Percentiles rank a stretch among this genome's conserved stretches.
Conservation (phyloP, 92 coral and sea anemone species). For the Metridium senile region DNA sequence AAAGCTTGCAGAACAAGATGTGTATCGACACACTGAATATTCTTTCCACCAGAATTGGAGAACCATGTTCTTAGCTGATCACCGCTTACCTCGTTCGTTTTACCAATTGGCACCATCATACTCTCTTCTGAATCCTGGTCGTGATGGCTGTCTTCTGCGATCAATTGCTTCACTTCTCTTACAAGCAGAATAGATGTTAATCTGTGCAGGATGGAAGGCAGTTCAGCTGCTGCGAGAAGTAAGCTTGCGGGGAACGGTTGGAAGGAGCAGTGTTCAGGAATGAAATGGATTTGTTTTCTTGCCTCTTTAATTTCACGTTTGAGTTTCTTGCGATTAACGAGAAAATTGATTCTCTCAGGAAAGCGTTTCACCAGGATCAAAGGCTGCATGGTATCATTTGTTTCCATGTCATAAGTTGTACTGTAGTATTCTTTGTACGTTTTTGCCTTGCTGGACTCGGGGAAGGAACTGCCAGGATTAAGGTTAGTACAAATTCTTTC, state of each 20-base stretch:
- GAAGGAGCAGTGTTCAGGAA: slow-evolving; percentile 72
- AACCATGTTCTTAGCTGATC: slow-evolving; percentile 32
- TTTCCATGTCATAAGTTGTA: slow-evolving; percentile 20
- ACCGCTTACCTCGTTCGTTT: slow-evolving; percentile 1
- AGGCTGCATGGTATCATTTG: slow-evolving; percentile 56
- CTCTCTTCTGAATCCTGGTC: slow-evolving; percentile 6
- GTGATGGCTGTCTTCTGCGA: slow-evolving; percentile 25
- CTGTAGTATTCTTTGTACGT: slow-evolving; percentile 76
- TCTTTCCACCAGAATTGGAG: slow-evolving; percentile 8
- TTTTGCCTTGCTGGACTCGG: slow-evolving; percentile 65
- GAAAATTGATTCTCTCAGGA: slow-evolving; percentile 62
- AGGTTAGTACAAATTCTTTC: slow-evolving; percentile 38
- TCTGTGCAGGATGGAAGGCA: slow-evolving; percentile 80
- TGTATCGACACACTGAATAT: slow-evolving; percentile 40
- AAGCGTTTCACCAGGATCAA: slow-evolving; percentile 54
- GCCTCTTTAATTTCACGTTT: slow-evolving; percentile 17
- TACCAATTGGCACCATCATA: slow-evolving; percentile 37
- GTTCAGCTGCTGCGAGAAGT: slow-evolving; percentile 54
- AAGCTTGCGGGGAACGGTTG: slow-evolving; percentile 56
- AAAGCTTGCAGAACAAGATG: slow-evolving; percentile 76
- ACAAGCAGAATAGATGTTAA: slow-evolving; percentile 46
- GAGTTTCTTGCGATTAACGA: slow-evolving; percentile 55
- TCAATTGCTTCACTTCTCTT: slow-evolving; percentile 50
- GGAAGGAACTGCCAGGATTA: slow-evolving; percentile 67
- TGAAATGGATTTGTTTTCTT: slow-evolving; percentile 47